Conservation (phyloP, 2,888 invertebrate species). For the Thereva unica region DNA sequence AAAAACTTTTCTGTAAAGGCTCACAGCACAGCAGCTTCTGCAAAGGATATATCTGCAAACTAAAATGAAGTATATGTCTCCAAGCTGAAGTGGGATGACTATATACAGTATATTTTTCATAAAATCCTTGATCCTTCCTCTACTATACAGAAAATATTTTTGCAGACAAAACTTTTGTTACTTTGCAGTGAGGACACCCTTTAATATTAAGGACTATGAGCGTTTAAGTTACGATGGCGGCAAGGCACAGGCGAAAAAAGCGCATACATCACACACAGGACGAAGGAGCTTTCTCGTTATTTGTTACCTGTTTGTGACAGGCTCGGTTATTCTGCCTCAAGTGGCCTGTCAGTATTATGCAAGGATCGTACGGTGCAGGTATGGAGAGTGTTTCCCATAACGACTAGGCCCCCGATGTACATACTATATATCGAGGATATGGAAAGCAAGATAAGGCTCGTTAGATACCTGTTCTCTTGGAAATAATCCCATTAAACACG, state of each 20-base stretch:
- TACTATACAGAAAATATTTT: background rate
- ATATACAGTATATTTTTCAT: no score
- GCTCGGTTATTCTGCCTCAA: slow-evolving; percentile 9
- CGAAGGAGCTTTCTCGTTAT: slow-evolving; percentile 7
- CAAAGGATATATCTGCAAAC: no score
- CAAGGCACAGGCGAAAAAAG: slow-evolving; percentile 8
- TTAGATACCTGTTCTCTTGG: slow-evolving; percentile 9
- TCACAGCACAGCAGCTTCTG: no score
- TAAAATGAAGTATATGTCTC: no score
- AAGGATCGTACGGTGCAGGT: background rate
- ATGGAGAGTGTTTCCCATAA: no score
- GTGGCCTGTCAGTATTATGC: slow-evolving; percentile 15
- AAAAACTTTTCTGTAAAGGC: no score
- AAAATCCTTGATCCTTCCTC: no score
- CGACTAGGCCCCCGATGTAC: no score
- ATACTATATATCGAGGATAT: background rate
- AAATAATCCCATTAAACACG: slow-evolving; percentile 18
- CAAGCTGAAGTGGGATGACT: no score
- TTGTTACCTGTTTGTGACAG: slow-evolving; percentile 1
- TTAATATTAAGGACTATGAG: slow-evolving; percentile 4
- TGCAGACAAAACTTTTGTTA: slow-evolving; percentile 18
- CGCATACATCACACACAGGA: background rate
- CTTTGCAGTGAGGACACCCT: slow-evolving; percentile 24
- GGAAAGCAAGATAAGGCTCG: slow-evolving; percentile 18
- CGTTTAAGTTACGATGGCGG: slow-evolving; percentile 23